Evolutionary conservation across 2,113 vertebrate species (phyloP).

Genomic region (Probosciger aterrimus): DNA sequence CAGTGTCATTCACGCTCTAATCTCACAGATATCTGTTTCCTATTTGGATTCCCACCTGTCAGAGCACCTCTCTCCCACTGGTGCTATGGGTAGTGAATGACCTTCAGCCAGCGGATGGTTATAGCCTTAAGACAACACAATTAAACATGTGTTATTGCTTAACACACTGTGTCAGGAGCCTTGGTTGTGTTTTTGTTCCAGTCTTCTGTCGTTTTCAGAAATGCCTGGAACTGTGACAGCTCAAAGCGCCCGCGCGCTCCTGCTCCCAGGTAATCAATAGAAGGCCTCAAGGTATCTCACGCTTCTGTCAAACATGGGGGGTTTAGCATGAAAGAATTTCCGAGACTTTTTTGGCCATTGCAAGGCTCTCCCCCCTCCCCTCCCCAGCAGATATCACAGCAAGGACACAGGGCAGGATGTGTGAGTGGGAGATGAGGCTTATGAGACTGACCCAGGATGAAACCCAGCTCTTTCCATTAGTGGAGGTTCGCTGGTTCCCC

Average conservation of each 20-base stretch:
- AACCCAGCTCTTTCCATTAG: background rate
- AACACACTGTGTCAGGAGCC: slow-evolving; percentile 21
- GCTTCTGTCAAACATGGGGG: slow-evolving; percentile 27
- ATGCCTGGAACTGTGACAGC: slow-evolving; percentile 42
- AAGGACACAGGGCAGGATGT: background rate
- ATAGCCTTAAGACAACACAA: slow-evolving; percentile 50
- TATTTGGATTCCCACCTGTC: slow-evolving; percentile 35
- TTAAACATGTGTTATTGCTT: slow-evolving; percentile 30
- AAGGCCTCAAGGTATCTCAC: slow-evolving; percentile 50
- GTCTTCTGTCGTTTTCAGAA: slow-evolving; percentile 54
- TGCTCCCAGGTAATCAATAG: slow-evolving; percentile 49
- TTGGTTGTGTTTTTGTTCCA: slow-evolving; percentile 34
- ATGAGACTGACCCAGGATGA: rapidly evolving
- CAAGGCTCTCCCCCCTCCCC: background rate
- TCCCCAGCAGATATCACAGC: background rate
- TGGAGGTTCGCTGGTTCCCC: background rate
- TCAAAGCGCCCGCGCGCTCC: slow-evolving; percentile 11
- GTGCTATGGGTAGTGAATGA: background rate
- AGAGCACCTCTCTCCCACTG: background rate
- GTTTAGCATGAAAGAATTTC: slow-evolving; percentile 6
- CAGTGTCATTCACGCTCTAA: background rate
- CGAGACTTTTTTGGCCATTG: background rate
- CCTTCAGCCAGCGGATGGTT: slow-evolving; percentile 42
- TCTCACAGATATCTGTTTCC: background rate
- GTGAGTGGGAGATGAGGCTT: rapidly evolving